A percentile compares a stretch with the other conserved stretches of the same genome.
These are phyloP conservation scores for Stenurella melanura DNA, from an alignment of 2,888 invertebrate genomes.

Conservation along the genomic window DNA sequence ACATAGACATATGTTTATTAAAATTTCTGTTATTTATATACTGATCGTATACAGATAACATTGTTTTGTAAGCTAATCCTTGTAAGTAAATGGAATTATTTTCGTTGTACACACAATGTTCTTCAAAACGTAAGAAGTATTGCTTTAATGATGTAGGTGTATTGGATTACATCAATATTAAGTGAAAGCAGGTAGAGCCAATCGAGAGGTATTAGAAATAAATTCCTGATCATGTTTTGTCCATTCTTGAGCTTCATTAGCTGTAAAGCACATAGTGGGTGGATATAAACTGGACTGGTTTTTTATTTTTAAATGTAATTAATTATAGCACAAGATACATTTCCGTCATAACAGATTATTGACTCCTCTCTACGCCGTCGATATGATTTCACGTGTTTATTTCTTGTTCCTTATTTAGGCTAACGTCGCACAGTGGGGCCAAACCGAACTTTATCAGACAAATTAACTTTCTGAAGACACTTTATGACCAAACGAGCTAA, in stretches of 20 bases:
- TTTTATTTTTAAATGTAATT: not conserved
- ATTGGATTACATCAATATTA: conserved; percentile 36
- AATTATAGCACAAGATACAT: not conserved
- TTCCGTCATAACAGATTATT: too few relatives aligned
- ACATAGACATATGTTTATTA: too few relatives aligned
- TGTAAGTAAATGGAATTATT: conserved; percentile 26
- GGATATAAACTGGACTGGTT: conserved; percentile 11
- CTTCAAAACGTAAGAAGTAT: conserved; percentile 1
- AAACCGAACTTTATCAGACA: too few relatives aligned
- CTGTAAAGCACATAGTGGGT: conserved; percentile 1
- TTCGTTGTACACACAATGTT: conserved; percentile 8
- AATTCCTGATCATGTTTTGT: conserved; percentile 33
- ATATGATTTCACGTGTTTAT: too few relatives aligned
- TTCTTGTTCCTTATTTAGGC: too few relatives aligned
- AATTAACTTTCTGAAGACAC: too few relatives aligned
- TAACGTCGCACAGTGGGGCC: too few relatives aligned
- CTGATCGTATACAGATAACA: not conserved
- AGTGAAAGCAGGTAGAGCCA: conserved; percentile 36
- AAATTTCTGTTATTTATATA: too few relatives aligned
- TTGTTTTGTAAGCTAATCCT: conserved; percentile 17
- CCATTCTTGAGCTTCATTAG: conserved; percentile 33
- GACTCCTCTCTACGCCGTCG: too few relatives aligned
- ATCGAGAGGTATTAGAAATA: conserved; percentile 25
- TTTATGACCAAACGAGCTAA: too few relatives aligned
- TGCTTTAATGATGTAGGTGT: conserved; percentile 31